Percentiles rank a stretch among this genome's conserved stretches.
phyloP scores from a whole-genome alignment of 2,888 invertebrate genomes.

The Morpho helenor region DNA sequence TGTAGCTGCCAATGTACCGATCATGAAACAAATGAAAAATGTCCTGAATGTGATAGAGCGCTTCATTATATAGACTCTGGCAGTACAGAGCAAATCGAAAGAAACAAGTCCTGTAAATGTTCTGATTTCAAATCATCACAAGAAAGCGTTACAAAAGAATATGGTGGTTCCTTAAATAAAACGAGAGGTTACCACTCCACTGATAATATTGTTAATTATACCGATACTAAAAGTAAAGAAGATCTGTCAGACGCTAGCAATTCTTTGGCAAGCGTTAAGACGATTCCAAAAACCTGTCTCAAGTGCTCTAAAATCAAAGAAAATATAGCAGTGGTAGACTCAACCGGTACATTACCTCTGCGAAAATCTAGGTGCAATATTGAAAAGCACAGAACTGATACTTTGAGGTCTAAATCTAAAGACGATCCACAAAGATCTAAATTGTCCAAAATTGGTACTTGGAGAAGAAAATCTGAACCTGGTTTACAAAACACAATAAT shows the following conservation, averaged over 20 bases:
- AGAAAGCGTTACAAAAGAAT: constrained; percentile 68
- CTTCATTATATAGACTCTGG: constrained; percentile 68
- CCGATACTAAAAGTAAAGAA: constrained; percentile 59
- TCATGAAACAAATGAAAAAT: constrained; percentile 49
- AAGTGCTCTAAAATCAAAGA: constrained; percentile 75
- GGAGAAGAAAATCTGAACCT: constrained; percentile 87
- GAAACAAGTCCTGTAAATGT: constrained; percentile 62
- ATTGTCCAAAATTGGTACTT: constrained; percentile 79
- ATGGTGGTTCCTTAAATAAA: constrained; percentile 53
- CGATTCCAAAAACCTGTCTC: constrained; percentile 65
- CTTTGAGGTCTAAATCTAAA: constrained; percentile 69
- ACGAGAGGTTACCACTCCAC: constrained; percentile 70
- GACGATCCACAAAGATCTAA: constrained; percentile 72
- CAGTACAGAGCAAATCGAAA: constrained; percentile 59
- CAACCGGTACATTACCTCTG: constrained; percentile 42
- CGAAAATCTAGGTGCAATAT: constrained; percentile 58
- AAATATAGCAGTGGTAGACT: constrained; percentile 64
- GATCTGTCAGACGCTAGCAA: constrained; percentile 56
- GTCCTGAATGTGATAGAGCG: constrained; percentile 63
- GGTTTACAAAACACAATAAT: constrained; percentile 73
- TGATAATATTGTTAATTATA: constrained; percentile 65
- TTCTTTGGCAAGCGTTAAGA: constrained; percentile 52
- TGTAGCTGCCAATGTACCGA: constrained; percentile 48
- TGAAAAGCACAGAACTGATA: constrained; percentile 61
- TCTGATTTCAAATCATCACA: constrained; percentile 70